phyloP scores from a whole-genome alignment of 2,113 vertebrate genomes.

The Pampusana beccarii region DNA sequence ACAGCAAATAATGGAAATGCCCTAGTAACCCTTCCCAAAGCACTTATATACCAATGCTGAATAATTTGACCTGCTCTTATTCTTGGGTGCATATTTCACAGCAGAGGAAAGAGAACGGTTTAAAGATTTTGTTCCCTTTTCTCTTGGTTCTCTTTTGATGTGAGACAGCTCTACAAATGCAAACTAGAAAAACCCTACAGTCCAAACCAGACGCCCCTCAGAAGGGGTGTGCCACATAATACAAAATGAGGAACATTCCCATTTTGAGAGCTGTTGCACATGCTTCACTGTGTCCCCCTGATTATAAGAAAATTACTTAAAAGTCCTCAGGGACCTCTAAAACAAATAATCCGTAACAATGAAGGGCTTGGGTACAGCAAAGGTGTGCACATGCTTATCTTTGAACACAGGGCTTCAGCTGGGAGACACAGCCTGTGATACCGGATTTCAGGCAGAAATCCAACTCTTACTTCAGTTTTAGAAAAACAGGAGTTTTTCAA shows the following conservation, averaged over 20 bases:
- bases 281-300: background rate
- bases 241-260: background rate
- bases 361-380: background rate
- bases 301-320: slow-evolving; percentile 6
- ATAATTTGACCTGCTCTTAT: slow-evolving; percentile 31
- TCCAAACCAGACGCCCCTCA: background rate
- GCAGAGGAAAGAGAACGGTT: background rate
- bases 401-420: background rate
- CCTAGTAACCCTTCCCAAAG: slow-evolving; percentile 40
- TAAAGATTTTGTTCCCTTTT: slow-evolving; percentile 40
- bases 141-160: slow-evolving; percentile 19
- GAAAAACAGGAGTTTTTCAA: background rate
- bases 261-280: background rate
- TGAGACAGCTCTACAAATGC: background rate
- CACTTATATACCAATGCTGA: background rate
- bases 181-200: slow-evolving; percentile 5
- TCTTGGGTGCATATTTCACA: slow-evolving; percentile 21
- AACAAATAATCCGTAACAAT: background rate
- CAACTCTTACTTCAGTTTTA: background rate
- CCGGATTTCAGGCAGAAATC: background rate
- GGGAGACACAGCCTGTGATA: background rate
- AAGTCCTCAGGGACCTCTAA: slow-evolving; percentile 3
- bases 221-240: background rate
- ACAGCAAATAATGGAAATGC: slow-evolving; percentile 61
- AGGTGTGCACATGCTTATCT: background rate